These are phyloP conservation scores for Panorpa germanica DNA, from an alignment of 2,888 invertebrate species.

Conservation along the genomic window DNA sequence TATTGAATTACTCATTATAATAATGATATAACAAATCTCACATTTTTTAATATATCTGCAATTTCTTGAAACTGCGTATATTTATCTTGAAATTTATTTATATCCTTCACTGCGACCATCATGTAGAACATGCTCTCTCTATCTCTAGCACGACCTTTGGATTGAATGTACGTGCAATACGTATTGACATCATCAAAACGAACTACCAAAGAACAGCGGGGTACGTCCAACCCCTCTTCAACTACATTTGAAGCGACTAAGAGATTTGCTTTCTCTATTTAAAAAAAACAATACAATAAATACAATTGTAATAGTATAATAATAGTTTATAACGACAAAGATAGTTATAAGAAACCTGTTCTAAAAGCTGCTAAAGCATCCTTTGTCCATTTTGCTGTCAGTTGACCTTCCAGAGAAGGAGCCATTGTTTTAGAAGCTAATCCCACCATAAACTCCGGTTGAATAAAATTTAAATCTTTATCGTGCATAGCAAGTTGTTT, in stretches of 20 bases:
- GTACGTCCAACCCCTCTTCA: slow-evolving; percentile 81
- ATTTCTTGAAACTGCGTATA: slow-evolving; percentile 28
- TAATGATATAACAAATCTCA: slow-evolving; percentile 17
- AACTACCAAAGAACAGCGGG: slow-evolving; percentile 61
- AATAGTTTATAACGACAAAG: too few relatives aligned
- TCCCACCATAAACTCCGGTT: slow-evolving; percentile 58
- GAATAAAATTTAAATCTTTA: slow-evolving; percentile 31
- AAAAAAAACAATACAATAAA: too few relatives aligned
- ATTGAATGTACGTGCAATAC: slow-evolving; percentile 72
- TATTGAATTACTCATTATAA: slow-evolving; percentile 11
- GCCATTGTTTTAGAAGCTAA: too few relatives aligned
- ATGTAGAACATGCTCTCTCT: slow-evolving; percentile 36
- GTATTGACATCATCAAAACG: slow-evolving; percentile 51
- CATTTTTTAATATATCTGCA: slow-evolving; percentile 32
- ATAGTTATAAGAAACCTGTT: too few relatives aligned
- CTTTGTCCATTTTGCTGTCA: too few relatives aligned
- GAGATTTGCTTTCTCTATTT: slow-evolving; percentile 37
- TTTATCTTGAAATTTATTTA: slow-evolving; percentile 16
- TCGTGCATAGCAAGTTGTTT: slow-evolving; percentile 27
- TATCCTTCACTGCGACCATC: slow-evolving; percentile 24
- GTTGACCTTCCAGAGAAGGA: too few relatives aligned
- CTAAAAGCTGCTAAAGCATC: too few relatives aligned
- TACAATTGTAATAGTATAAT: too few relatives aligned
- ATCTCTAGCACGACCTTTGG: slow-evolving; percentile 70
- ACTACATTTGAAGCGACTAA: slow-evolving; percentile 61